Evolutionary conservation across 2,113 vertebrate species (phyloP), one percentile per base, ranked within the genome.

Genomic region (Bucco capensis): DNA sequence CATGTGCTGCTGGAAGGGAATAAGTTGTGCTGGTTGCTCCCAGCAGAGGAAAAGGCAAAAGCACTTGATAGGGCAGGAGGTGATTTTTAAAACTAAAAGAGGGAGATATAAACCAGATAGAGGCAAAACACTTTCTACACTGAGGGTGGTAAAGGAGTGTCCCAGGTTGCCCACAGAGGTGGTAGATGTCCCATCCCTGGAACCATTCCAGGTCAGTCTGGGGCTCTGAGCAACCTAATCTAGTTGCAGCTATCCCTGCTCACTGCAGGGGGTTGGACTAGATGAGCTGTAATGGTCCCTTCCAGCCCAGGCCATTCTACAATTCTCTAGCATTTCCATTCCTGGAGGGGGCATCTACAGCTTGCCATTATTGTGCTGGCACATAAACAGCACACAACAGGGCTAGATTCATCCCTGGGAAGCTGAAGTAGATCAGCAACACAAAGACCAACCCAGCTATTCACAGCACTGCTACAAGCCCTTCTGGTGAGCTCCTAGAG

Each of bases 401-500:
- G 27, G 9, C 47, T 54, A 46, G 12, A 16, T 18, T 15, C 3
- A 2, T 22, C 81, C 81, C 38, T 1, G 2, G 27, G 75, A 66
- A n/a, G 24, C 56, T 31, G 21, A 14, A 46, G 83, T 2, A 25
- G 25, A 35, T 35, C 51, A 31, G 51, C 35, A 30, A 8, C 53
- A 61, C 58, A 13, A 24, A n/a, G 38, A 22, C 30, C 38, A 56
- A 3, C 13, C 31, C 53, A 22, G 31, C 46, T 9, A 17, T 5
- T 8, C 11, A 0, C 33, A 3, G 50, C 5, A 3, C 54, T 60
- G 61, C 28, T 3, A 0, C n/a, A 2, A 37, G 28, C 21, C 1
- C 37, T 14, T 31, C 56, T 44, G 1, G 1, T 24, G 50, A 5
- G 10, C 51, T 37, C 65, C 58, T 11, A 72, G 53, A 77, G 33